phyloP scores from a whole-genome alignment of 2,888 invertebrate species.

The Diploptera punctata region DNA sequence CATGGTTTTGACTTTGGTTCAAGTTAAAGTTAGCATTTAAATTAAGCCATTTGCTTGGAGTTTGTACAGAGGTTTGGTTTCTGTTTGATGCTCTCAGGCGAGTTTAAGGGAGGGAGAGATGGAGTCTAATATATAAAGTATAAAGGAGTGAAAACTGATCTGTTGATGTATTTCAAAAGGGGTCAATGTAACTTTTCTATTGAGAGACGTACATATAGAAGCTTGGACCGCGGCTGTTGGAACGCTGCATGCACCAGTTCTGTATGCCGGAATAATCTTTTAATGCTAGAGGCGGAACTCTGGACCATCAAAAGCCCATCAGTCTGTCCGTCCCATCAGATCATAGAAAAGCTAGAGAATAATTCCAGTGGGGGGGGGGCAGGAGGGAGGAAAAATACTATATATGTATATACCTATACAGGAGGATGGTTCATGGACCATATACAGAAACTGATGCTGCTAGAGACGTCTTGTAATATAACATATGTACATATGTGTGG shows the following conservation, averaged over 20 bases:
- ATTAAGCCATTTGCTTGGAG: neutral
- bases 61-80: neutral
- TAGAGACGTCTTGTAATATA: neutral
- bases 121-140: conserved; percentile 35
- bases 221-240: no score
- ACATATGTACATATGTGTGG: neutral
- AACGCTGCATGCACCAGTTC: no score
- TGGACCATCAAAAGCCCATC: conserved; percentile 34
- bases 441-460: conserved; percentile 12
- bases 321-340: conserved; percentile 29
- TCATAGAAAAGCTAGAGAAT: conserved; percentile 32
- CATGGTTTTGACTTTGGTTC: neutral
- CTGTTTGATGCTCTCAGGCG: conserved; percentile 23
- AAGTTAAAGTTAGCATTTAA: conserved; percentile 13
- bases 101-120: neutral
- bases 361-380: conserved; percentile 26
- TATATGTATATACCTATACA: conserved; percentile 13
- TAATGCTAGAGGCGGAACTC: conserved; percentile 36
- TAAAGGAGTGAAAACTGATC: conserved; percentile 44
- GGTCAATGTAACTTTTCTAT: conserved; percentile 39
- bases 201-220: no score
- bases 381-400: no score
- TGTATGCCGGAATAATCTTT: conserved; percentile 30
- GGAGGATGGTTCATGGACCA: neutral
- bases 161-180: conserved; percentile 51